Percentiles rank a stretch among this genome's conserved stretches.
Conservation (phyloP, 2,888 invertebrate genomes). For the Carpatolechia fugitivella region DNA sequence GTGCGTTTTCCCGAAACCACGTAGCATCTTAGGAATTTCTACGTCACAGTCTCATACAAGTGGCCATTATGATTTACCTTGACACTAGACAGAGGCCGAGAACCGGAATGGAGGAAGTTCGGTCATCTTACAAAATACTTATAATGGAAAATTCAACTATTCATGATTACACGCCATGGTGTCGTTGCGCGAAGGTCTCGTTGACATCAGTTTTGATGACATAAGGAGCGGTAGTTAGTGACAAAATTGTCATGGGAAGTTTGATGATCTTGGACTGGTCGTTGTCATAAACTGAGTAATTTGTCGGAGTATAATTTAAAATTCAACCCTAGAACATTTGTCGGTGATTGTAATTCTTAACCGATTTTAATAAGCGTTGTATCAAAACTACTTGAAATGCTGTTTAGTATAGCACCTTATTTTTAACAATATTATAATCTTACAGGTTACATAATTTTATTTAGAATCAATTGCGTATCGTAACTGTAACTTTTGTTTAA, state of each 20-base stretch:
- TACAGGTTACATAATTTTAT: too few species aligned
- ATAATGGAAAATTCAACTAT: slow-evolving; percentile 51
- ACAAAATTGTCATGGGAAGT: neutral
- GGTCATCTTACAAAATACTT: slow-evolving; percentile 26
- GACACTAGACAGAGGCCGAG: slow-evolving; percentile 49
- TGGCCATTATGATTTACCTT: slow-evolving; percentile 53
- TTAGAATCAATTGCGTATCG: too few species aligned
- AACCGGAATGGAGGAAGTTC: slow-evolving; percentile 53
- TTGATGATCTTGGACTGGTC: neutral
- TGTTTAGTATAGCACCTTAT: too few species aligned
- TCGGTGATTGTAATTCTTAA: too few species aligned
- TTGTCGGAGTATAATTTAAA: too few species aligned
- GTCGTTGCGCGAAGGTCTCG: slow-evolving; percentile 21
- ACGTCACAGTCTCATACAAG: neutral
- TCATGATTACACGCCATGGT: slow-evolving; percentile 44
- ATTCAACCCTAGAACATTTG: too few species aligned
- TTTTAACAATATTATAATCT: too few species aligned
- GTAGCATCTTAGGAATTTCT: neutral
- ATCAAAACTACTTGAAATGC: too few species aligned
- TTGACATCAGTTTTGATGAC: slow-evolving; percentile 5
- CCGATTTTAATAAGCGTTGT: too few species aligned
- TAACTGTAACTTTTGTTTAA: too few species aligned
- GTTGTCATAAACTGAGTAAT: neutral
- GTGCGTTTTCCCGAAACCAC: neutral
- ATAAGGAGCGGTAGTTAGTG: neutral